Percentiles rank a stretch among this genome's conserved stretches.
Evolutionary conservation across 1,140 invertebrate genomes (phyloP).

Genomic region (Gryon sp.): DNA sequence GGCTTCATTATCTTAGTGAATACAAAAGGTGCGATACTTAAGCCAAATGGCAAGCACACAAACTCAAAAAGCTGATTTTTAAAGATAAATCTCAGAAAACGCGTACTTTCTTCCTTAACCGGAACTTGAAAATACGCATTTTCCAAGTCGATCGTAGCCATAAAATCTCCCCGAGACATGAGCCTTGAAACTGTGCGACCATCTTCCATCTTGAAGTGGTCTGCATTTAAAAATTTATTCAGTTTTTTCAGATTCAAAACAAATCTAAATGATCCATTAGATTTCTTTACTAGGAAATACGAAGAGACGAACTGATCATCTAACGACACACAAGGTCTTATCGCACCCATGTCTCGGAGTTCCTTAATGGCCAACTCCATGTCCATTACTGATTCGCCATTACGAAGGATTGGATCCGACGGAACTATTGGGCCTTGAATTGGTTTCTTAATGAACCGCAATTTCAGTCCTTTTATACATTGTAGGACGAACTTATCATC

Average conservation of each 20-base stretch:
- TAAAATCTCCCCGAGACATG: too few species aligned
- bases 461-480: background rate
- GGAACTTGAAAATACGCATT: constrained; percentile 28
- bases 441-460: too few species aligned
- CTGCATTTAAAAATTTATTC: constrained; percentile 49
- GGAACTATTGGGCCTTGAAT: background rate
- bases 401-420: background rate
- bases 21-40: constrained; percentile 51
- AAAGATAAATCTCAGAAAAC: constrained; percentile 61
- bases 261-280: background rate
- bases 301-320: background rate
- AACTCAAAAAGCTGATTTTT: constrained; percentile 6
- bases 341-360: background rate
- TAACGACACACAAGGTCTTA: background rate
- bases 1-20: constrained; percentile 45
- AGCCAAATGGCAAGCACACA: constrained; percentile 54
- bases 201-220: constrained; percentile 67
- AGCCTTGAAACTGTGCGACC: background rate
- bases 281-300: too few species aligned
- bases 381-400: background rate
- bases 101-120: constrained; percentile 12
- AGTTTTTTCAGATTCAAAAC: constrained; percentile 55
- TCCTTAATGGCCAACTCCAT: background rate
- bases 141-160: background rate
- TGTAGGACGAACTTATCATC: background rate